Conservation (phyloP, 2,113 vertebrate genomes). For the Myiopsitta monachus region DNA sequence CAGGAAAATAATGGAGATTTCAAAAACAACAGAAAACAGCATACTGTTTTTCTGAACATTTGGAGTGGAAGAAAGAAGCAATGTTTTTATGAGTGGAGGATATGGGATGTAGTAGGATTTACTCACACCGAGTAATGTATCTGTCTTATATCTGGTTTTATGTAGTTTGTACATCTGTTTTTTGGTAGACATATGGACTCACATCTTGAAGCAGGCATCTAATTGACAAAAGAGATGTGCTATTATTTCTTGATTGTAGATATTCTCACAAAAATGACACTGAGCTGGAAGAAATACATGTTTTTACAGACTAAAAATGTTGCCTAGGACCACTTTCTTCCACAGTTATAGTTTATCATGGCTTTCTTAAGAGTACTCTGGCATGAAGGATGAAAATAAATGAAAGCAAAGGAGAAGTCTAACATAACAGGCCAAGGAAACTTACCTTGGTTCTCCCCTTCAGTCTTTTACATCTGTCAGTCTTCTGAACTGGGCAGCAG, state of each 20-base stretch:
- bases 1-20: not conserved
- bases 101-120: not conserved
- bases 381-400: not conserved
- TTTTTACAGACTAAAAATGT: not conserved
- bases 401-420: not conserved
- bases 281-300: not conserved
- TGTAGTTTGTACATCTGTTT: constrained; percentile 27
- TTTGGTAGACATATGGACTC: constrained; percentile 4
- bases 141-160: not conserved
- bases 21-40: not conserved
- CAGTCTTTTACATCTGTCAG: not conserved
- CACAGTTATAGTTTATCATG: not conserved
- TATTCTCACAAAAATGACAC: not conserved
- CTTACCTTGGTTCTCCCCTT: not conserved
- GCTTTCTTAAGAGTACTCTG: not conserved
- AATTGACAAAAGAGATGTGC: not conserved
- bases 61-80: not conserved
- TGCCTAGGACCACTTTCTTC: not conserved
- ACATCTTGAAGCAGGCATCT: not conserved
- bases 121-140: not conserved
- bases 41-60: not conserved
- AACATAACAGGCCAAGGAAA: not conserved
- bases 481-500: not conserved
- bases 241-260: not conserved
- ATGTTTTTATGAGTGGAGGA: not conserved